Evolutionary conservation across 1,140 invertebrate species (phyloP), one percentile per base, ranked within the genome.

Genomic region (Thaumatotibia leucotreta): DNA sequence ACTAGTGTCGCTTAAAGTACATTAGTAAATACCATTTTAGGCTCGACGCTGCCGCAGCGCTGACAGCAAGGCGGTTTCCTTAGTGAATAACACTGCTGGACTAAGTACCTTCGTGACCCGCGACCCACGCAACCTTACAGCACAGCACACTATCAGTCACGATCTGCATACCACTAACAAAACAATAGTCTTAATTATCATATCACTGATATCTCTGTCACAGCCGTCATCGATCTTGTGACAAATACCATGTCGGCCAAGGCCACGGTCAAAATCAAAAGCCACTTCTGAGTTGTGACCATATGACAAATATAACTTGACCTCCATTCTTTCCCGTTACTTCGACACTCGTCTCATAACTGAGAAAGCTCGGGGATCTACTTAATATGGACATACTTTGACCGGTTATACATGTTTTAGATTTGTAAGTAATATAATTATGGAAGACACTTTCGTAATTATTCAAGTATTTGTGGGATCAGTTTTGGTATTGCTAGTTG

Each of bases 171-270:
- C n/a, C n/a, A n/a, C n/a, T n/a, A 39, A 45, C 39, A 20, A 39
- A 39, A 45, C 39, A 45, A 45, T 45, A 45, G 11, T 9, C 1
- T n/a, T 45, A 45, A 45, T 45, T 45, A 45, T 20, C 39, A 45
- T 45, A 45, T 45, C 35, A 45, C 39, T 29, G 5, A 63, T 29
- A 61, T 70, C 54, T 61, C 62, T 72, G 8, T 45, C 39, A 17
- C 17, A 45, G 35, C 5, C 17, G 35, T 20, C 39, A 20, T 45
- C 39, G 39, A 45, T 45, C 65, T 54, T 73, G 66, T 64, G 72
- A 74, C 67, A 70, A 64, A 69, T 68, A 71, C 27, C 54, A 78
- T 74, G 61, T 75, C 67, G 82, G 83, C 75, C 83, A 86, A 86
- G 83, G 83, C 79, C 77, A 62, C 71, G 71, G 72, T 75, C 74